These are phyloP conservation scores for Cassiopea andromeda DNA, from an alignment of 30 jellyfish, hydroid and myxozoan species.

Conservation along the genomic window DNA sequence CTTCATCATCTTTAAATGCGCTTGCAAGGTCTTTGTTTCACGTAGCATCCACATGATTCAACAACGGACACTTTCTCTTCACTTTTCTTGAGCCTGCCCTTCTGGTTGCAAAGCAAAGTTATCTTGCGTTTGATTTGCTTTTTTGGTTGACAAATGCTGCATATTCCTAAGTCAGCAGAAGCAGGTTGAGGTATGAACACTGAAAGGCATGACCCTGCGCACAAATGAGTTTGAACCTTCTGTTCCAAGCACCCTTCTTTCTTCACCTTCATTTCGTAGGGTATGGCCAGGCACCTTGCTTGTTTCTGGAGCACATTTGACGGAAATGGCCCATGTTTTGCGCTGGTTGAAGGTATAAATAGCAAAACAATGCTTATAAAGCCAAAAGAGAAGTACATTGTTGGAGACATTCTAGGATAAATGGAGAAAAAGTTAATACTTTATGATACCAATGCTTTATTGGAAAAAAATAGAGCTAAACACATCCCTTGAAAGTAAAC, in stretches of 20 bases:
- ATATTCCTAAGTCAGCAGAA: slow-evolving; percentile 12
- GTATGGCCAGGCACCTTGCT: slow-evolving; percentile 32
- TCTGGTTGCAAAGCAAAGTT: slow-evolving; percentile 12
- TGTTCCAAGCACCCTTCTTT: slow-evolving; percentile 45
- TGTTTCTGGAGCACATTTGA: slow-evolving; percentile 1
- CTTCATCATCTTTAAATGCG: neutral
- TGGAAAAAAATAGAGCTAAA: neutral
- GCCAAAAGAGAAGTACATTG: neutral
- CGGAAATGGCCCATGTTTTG: neutral
- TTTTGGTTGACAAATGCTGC: slow-evolving; percentile 56
- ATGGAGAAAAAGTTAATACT: neutral
- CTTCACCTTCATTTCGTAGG: slow-evolving; percentile 32
- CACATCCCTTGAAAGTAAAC: no score
- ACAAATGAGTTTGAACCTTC: slow-evolving; percentile 14
- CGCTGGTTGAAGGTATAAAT: neutral
- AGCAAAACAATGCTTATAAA: neutral
- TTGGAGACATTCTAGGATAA: neutral
- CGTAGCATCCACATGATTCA: slow-evolving; percentile 51
- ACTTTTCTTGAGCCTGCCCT: neutral
- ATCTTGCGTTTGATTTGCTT: slow-evolving; percentile 3
- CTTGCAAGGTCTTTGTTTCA: slow-evolving; percentile 26
- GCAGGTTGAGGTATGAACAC: slow-evolving; percentile 45
- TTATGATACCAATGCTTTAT: neutral
- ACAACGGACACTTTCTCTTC: slow-evolving; percentile 30
- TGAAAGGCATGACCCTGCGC: slow-evolving; percentile 56